Base-by-base conservation (phyloP, 2,888 invertebrate genomes). In the Chrysodeixis includens region DNA sequence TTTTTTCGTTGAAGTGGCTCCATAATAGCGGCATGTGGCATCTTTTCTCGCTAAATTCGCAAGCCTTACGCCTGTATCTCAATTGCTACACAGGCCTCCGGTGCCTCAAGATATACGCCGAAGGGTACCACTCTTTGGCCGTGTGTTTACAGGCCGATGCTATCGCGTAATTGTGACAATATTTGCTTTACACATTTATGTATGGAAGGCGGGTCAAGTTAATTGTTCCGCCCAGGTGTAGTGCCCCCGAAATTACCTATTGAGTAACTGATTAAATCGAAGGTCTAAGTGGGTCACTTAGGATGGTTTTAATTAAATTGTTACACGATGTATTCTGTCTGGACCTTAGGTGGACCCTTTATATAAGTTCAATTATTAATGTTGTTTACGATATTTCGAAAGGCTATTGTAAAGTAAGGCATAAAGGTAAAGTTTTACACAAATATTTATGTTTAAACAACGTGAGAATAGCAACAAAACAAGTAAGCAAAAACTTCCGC, bases 121-220 rank as follows among this genome's bases (percentile, higher is more conserved):
- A 90, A 91, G 93, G 93, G 90, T 88, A 89, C 85, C 85, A 86
- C 86, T 88, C 87, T 89, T 88, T 85, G 86, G 86, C 84, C 86
- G 85, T 87, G 85, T 92, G 93, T 92, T 92, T 92, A 92, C 92
- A 89, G 88, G 88, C 80, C 88, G 95, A 95, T 94, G 91, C 81
- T 94, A 95, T 95, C 94, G 90, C 83, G 83, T 94, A 94, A 94
- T 95, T 93, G 92, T 93, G 93, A 92, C 93, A 94, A 94, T 94
- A 93, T 95, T 95, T 94, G 93, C 89, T 88, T 89, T 87, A 87
- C 88, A 88, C 90, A 90, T 91, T 90, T 90, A 90, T 88, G 89
- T 89, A 87, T 86, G 85, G 80, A 82, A 87, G 86, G 83, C 83
- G 86, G 87, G 86, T 85, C 86, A 87, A 86, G 85, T 89, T 90